Evolutionary conservation across 1,140 invertebrate species (phyloP).

Genomic region (Drosophila ananassae): DNA sequence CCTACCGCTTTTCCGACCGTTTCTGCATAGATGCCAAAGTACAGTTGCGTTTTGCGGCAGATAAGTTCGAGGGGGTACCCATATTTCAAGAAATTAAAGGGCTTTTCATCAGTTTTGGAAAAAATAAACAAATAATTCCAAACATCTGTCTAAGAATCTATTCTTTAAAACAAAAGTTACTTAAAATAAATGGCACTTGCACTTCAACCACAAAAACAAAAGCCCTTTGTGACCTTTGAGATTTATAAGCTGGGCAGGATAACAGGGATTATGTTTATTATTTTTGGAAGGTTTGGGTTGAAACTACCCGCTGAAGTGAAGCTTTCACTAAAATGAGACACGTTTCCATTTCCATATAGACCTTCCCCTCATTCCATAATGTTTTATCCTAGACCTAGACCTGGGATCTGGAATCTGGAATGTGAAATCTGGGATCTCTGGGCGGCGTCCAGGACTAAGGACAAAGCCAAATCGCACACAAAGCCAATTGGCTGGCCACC

Average conservation of each 20-base stretch:
- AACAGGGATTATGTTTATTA: neutral
- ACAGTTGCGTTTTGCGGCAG: slow-evolving; percentile 15
- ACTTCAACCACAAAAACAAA: neutral
- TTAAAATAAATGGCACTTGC: neutral
- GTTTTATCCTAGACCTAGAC: slow-evolving; percentile 23
- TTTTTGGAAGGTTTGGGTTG: neutral
- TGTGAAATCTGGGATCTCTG: slow-evolving; percentile 5
- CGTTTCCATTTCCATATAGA: neutral
- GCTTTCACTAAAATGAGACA: slow-evolving; percentile 27
- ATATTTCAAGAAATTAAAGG: neutral
- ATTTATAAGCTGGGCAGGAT: neutral
- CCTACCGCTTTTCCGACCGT: neutral
- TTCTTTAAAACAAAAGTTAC: neutral
- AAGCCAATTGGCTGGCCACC: slow-evolving; percentile 50
- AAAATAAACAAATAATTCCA: no score
- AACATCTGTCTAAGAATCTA: no score
- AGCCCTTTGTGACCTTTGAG: neutral
- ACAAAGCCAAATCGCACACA: slow-evolving; percentile 68
- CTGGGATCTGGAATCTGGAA: slow-evolving; percentile 14
- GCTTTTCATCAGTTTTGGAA: no score
- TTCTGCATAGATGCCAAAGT: slow-evolving; percentile 30
- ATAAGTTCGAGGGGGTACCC: no score
- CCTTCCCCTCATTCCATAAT: neutral
- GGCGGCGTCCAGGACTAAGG: slow-evolving; percentile 44
- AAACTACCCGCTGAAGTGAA: neutral